phyloP scores from a whole-genome alignment of 2,113 vertebrate genomes.

The Hippocampus zosterae region DNA sequence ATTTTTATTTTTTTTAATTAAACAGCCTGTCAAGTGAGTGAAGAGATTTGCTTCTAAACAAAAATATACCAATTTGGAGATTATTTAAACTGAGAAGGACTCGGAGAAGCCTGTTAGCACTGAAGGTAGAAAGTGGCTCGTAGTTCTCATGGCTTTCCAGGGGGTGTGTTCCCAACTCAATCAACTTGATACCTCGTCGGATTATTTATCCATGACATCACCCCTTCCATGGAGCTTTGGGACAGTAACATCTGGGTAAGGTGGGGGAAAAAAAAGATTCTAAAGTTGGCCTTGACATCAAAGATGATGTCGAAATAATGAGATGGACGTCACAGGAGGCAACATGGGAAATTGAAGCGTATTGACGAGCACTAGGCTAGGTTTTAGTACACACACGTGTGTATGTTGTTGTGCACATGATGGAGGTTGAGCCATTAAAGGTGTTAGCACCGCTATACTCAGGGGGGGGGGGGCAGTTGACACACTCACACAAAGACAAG shows the following conservation, averaged over 20 bases:
- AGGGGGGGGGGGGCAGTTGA: conserved; percentile 51
- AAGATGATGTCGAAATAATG: conserved; percentile 11
- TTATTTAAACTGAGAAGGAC: too few species aligned
- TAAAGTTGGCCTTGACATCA: conserved; percentile 35
- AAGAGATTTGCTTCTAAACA: too few species aligned
- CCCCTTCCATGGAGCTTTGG: conserved; percentile 33
- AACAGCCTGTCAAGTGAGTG: too few species aligned
- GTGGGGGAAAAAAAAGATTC: conserved; percentile 7
- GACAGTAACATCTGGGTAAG: conserved; percentile 16
- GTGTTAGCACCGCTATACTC: conserved; percentile 56
- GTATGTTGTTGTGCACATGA: conserved; percentile 32
- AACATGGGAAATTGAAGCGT: conserved; percentile 9
- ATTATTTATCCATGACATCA: conserved; percentile 23
- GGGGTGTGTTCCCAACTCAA: too few species aligned
- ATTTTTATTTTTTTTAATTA: too few species aligned
- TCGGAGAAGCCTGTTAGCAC: too few species aligned
- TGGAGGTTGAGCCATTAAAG: conserved; percentile 66
- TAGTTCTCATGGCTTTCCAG: too few species aligned
- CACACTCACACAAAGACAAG: conserved; percentile 42
- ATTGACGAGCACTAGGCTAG: conserved; percentile 13
- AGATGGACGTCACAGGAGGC: not conserved
- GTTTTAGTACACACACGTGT: not conserved
- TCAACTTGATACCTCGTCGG: too few species aligned
- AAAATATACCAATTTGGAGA: too few species aligned
- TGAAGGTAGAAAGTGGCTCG: too few species aligned